phyloP scores from a whole-genome alignment of 2,888 invertebrate genomes.

The Altica lythri region DNA sequence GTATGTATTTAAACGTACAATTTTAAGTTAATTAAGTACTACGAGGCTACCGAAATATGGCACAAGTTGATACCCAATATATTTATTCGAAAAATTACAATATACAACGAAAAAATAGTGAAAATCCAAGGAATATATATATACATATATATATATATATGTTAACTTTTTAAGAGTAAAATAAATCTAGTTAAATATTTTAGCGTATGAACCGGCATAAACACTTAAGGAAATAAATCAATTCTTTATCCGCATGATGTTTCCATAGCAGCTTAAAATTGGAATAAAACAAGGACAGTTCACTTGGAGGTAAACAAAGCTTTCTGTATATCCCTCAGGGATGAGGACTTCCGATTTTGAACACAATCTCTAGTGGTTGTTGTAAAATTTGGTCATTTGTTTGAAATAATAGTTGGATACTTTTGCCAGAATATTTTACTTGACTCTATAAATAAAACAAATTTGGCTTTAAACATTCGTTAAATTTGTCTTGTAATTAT shows the following conservation, averaged over 20 bases:
- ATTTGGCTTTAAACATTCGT: slow-evolving; percentile 5
- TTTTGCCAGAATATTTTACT: slow-evolving; percentile 8
- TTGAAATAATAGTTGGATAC: slow-evolving; percentile 19
- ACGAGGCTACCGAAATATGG: too few relatives aligned
- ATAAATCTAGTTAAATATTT: too few relatives aligned
- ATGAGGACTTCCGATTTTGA: slow-evolving; percentile 12
- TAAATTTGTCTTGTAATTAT: too few relatives aligned
- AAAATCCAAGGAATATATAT: too few relatives aligned
- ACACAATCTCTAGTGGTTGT: slow-evolving; percentile 9
- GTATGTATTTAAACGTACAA: too few relatives aligned
- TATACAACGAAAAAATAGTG: too few relatives aligned
- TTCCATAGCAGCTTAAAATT: slow-evolving; percentile 22
- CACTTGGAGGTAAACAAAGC: slow-evolving; percentile 14
- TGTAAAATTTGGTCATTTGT: slow-evolving; percentile 10
- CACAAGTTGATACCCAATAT: too few relatives aligned
- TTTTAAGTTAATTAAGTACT: too few relatives aligned
- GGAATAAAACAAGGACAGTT: slow-evolving; percentile 20
- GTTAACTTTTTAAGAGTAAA: too few relatives aligned
- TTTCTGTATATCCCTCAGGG: slow-evolving; percentile 12
- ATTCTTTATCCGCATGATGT: slow-evolving; percentile 22
- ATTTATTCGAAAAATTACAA: too few relatives aligned
- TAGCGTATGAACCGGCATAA: too few relatives aligned
- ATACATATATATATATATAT: too few relatives aligned
- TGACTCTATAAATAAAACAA: slow-evolving; percentile 14
- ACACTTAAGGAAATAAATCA: slow-evolving; percentile 16